phyloP scores from a whole-genome alignment of 2,888 invertebrate genomes.

The Meganola albula region DNA sequence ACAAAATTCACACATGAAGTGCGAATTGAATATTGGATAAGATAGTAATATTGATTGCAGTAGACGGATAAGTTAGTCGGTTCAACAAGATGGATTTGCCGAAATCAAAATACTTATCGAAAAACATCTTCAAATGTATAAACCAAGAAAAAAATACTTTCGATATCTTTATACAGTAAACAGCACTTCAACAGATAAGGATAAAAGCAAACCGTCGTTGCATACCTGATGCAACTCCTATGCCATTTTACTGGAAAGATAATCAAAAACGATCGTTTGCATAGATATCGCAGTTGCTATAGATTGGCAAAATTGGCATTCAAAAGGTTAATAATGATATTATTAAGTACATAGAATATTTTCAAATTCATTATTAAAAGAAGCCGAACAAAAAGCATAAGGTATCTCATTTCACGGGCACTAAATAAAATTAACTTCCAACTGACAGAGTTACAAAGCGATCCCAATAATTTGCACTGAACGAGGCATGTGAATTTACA shows the following conservation, averaged over 20 bases:
- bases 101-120: not conserved
- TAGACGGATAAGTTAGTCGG: no score
- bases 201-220: conserved; percentile 67
- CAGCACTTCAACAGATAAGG: conserved; percentile 46
- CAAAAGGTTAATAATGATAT: no score
- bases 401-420: conserved; percentile 69
- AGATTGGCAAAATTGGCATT: no score
- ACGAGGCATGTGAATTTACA: conserved; percentile 52
- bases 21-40: no score
- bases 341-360: conserved; percentile 52
- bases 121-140: conserved; percentile 1
- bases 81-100: no score
- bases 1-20: no score
- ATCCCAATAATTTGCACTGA: conserved; percentile 65
- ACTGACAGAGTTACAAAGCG: conserved; percentile 69
- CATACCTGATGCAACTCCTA: conserved; percentile 47
- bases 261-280: conserved; percentile 36
- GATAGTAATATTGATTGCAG: no score
- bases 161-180: conserved; percentile 15
- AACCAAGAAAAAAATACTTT: conserved; percentile 10
- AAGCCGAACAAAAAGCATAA: conserved; percentile 45
- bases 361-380: conserved; percentile 51
- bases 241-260: conserved; percentile 46
- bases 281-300: conserved; percentile 28
- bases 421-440: conserved; percentile 73